phyloP scores from a whole-genome alignment of 2,888 invertebrate species.

The Caprella mutica region DNA sequence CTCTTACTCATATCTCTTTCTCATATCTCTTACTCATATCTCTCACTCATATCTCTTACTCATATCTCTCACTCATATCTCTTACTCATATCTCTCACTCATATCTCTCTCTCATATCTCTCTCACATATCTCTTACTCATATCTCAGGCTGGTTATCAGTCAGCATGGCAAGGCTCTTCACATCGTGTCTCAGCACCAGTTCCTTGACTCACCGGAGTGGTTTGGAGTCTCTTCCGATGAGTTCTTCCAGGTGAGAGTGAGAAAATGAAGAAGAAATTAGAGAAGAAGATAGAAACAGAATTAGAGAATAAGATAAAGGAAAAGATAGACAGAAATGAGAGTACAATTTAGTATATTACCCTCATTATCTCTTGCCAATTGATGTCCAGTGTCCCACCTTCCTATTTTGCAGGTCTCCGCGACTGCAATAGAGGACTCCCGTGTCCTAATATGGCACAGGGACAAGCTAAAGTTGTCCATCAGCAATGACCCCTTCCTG shows the following conservation, averaged over 20 bases:
- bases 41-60: too few relatives aligned
- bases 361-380: not conserved
- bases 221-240: slow-evolving; percentile 77
- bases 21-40: too few relatives aligned
- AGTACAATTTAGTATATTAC: not conserved
- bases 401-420: slow-evolving; percentile 53
- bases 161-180: slow-evolving; percentile 68
- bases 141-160: slow-evolving; percentile 62
- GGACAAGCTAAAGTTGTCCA: slow-evolving; percentile 70
- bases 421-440: slow-evolving; percentile 76
- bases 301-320: not conserved
- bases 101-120: too few relatives aligned
- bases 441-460: slow-evolving; percentile 71
- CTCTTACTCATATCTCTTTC: too few relatives aligned
- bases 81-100: too few relatives aligned
- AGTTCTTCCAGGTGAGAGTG: slow-evolving; percentile 61
- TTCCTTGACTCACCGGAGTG: slow-evolving; percentile 81
- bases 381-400: not conserved
- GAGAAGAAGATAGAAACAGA: not conserved
- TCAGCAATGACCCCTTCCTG: slow-evolving; percentile 65
- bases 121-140: too few relatives aligned
- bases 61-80: too few relatives aligned
- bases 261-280: not conserved
- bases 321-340: not conserved
- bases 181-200: slow-evolving; percentile 75